A percentile compares a stretch with the other conserved stretches of the same genome.
Conservation (phyloP, 2,888 invertebrate genomes). For the Melikaiella ostensackeni region DNA sequence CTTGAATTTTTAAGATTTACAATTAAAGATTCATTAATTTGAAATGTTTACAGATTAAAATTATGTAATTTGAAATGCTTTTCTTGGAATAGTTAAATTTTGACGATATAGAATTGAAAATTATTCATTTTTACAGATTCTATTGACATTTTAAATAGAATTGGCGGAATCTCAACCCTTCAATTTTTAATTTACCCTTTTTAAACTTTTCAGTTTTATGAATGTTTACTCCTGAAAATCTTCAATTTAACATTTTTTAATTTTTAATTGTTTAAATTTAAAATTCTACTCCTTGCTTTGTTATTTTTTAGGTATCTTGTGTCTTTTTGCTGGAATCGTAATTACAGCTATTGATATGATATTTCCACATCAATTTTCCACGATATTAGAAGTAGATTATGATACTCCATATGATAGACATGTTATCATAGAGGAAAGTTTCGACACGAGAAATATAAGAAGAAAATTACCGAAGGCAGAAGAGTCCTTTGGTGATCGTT, state of each 20-base stretch:
- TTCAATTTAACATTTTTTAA: too few species aligned
- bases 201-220: neutral
- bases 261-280: neutral
- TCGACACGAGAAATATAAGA: conserved; percentile 79
- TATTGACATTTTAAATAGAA: too few species aligned
- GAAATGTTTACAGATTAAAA: too few species aligned
- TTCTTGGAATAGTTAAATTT: too few species aligned
- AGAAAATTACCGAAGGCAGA: conserved; percentile 70
- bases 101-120: too few species aligned
- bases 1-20: too few species aligned
- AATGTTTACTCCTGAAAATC: too few species aligned
- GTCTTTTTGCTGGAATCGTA: conserved; percentile 87
- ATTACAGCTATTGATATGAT: conserved; percentile 91
- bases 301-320: conserved; percentile 83
- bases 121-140: too few species aligned
- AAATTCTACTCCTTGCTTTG: neutral
- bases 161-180: too few species aligned
- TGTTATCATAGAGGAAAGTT: conserved; percentile 93
- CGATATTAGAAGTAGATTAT: conserved; percentile 93
- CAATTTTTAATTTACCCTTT: neutral
- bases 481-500: conserved; percentile 70
- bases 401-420: conserved; percentile 96
- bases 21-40: too few species aligned
- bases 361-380: conserved; percentile 94
- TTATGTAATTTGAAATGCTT: too few species aligned